These are phyloP conservation scores for Lymantria dispar DNA, from an alignment of 2,888 invertebrate genomes.

Conservation along the genomic window DNA sequence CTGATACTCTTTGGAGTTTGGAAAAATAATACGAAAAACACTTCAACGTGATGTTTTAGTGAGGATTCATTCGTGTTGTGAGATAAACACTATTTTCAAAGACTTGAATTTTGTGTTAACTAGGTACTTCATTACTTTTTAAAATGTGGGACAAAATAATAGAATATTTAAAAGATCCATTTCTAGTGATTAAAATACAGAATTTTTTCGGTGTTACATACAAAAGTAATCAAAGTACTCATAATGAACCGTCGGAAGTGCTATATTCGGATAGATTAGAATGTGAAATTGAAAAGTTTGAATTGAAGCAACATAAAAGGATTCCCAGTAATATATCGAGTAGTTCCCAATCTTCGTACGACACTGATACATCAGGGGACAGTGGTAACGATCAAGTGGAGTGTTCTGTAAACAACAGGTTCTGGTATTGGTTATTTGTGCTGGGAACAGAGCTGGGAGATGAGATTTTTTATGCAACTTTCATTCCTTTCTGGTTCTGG, in stretches of 20 bases:
- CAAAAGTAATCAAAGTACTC: constrained; percentile 45
- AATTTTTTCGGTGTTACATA: constrained; percentile 88
- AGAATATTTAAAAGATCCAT: constrained; percentile 88
- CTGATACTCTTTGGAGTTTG: too few species aligned
- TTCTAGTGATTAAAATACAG: constrained; percentile 90
- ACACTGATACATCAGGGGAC: constrained; percentile 64
- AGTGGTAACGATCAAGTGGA: constrained; percentile 60
- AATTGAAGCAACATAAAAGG: constrained; percentile 60
- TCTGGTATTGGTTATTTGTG: constrained; percentile 93
- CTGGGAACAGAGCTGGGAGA: constrained; percentile 94
- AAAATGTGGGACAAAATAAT: constrained; percentile 77
- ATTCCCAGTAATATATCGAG: constrained; percentile 66
- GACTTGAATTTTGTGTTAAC: not conserved
- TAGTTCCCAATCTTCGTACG: constrained; percentile 65
- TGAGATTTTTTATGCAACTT: constrained; percentile 94
- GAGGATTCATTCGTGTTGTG: too few species aligned
- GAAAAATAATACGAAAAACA: too few species aligned
- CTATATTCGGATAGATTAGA: constrained; percentile 54
- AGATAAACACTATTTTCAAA: too few species aligned
- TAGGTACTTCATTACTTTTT: not conserved
- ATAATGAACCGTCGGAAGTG: constrained; percentile 50
- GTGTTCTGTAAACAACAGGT: constrained; percentile 85
- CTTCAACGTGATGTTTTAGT: too few species aligned
- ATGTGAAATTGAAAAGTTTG: constrained; percentile 44
- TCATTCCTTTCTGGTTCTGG: constrained; percentile 97